Base-by-base conservation (phyloP, 2,888 invertebrate genomes). In the Meteorus cinctellus region DNA sequence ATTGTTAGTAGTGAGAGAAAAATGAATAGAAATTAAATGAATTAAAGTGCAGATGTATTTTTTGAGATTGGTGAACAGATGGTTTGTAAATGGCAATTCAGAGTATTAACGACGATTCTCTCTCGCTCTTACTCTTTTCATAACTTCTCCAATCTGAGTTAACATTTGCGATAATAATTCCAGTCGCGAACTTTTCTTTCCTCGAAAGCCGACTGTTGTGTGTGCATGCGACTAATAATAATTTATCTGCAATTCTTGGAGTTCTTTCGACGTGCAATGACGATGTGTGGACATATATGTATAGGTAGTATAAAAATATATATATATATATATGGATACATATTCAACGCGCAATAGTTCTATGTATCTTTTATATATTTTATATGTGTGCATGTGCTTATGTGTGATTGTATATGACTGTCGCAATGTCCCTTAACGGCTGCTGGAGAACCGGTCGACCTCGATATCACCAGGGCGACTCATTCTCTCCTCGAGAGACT, bases 381-480 rank as follows among this genome's bases (percentile, higher is more conserved):
- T 66, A 34, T 66, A 66, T n/a, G 31, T 66, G 31, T 66, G 31
- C 5, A 16, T 48, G n/a, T 31, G 24, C 27, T 31, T 19, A 19
- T 48, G 60, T 66, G 68, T 68, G 19, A 68, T 31, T 67, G 68
- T 72, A 19, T 45, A 65, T 69, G 51, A 31, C 81, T 86, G 85
- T 86, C 84, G 85, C 85, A 86, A 86, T 85, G 83, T 84, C 88
- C 88, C 85, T 86, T 87, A 87, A 86, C 85, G 85, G 87, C 85
- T 86, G 88, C 83, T 84, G 85, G 85, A 86, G 83, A 86, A 86
- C 86, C 85, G 85, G 88, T 87, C 87, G 88, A 88, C 88, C 88
- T 88, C 88, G 88, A 84, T 88, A 86, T 79, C 80, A 48, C 45
- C 48, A 60, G 70, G 62, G 66, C 81, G 79, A 71, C 78, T 75